Percentiles rank a stretch among this genome's conserved stretches.
Conservation (phyloP, 2,797 vertebrate species). For the Acanthurus tractus region DNA sequence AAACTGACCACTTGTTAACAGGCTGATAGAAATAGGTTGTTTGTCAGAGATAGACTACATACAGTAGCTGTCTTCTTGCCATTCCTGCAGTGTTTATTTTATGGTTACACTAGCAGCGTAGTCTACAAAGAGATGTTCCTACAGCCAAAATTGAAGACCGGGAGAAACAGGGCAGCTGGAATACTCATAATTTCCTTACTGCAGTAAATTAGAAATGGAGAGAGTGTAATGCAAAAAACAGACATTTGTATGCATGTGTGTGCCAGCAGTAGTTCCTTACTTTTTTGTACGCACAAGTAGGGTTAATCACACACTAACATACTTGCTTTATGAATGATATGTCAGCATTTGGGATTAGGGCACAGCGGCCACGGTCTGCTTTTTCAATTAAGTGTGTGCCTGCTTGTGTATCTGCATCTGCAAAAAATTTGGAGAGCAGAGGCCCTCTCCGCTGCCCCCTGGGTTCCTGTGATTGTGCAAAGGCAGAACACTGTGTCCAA, state of each 20-base stretch:
- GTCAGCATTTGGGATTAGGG: slow-evolving; percentile 34
- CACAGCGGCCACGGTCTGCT: slow-evolving; percentile 26
- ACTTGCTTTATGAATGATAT: slow-evolving; percentile 29
- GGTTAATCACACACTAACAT: slow-evolving; percentile 25
- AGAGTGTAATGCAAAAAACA: slow-evolving; percentile 82
- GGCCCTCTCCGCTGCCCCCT: slow-evolving; percentile 76
- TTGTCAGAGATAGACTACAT: not conserved
- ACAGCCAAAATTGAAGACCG: slow-evolving; percentile 34
- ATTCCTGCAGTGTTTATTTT: slow-evolving; percentile 29
- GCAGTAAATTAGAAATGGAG: slow-evolving; percentile 77
- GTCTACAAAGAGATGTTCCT: slow-evolving; percentile 26
- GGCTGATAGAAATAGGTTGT: not conserved
- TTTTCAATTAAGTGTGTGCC: slow-evolving; percentile 30
- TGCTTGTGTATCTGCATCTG: slow-evolving; percentile 32
- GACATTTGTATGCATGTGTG: slow-evolving; percentile 52
- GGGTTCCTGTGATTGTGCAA: slow-evolving; percentile 88
- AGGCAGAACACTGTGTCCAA: slow-evolving; percentile 84
- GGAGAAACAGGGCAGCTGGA: slow-evolving; percentile 73
- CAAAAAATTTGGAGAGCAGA: slow-evolving; percentile 50
- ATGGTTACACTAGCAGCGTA: slow-evolving; percentile 27
- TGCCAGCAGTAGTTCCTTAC: not conserved
- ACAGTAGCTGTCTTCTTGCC: not conserved
- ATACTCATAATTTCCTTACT: slow-evolving; percentile 75
- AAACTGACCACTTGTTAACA: not conserved
- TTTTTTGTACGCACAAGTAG: slow-evolving; percentile 10